Percentiles rank a stretch among this genome's conserved stretches.
phyloP scores from a whole-genome alignment of 2,797 vertebrate genomes.

The Clamator glandarius region DNA sequence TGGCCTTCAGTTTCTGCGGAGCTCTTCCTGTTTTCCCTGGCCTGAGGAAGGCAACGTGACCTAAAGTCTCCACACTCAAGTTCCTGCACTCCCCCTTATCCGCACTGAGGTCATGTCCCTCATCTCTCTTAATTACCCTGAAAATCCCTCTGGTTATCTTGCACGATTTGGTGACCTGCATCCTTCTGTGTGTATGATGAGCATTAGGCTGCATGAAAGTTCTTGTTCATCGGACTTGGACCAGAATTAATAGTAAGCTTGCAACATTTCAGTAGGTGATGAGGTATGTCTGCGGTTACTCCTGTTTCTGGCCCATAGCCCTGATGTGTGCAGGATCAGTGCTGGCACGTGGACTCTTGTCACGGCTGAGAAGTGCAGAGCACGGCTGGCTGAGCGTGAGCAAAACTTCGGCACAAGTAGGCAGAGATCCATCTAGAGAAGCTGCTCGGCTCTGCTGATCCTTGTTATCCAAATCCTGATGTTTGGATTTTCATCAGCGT shows the following conservation, averaged over 20 bases:
- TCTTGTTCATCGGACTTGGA: neutral
- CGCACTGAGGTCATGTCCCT: neutral
- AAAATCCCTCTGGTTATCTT: constrained; percentile 29
- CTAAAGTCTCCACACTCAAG: neutral
- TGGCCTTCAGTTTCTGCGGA: neutral
- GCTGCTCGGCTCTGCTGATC: neutral
- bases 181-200: neutral
- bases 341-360: neutral
- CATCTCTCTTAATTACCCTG: neutral
- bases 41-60: neutral
- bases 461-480: neutral
- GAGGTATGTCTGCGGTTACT: neutral
- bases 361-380: neutral
- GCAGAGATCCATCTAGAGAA: neutral
- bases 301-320: neutral
- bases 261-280: neutral
- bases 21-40: neutral
- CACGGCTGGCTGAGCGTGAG: neutral
- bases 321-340: accelerated
- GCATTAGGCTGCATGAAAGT: neutral
- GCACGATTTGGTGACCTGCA: constrained; percentile 14
- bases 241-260: neutral
- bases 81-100: constrained; percentile 2
- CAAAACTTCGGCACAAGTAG: neutral
- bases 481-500: neutral